phyloP scores from a whole-genome alignment of 1,140 invertebrate genomes.

The Penaeus indicus region DNA sequence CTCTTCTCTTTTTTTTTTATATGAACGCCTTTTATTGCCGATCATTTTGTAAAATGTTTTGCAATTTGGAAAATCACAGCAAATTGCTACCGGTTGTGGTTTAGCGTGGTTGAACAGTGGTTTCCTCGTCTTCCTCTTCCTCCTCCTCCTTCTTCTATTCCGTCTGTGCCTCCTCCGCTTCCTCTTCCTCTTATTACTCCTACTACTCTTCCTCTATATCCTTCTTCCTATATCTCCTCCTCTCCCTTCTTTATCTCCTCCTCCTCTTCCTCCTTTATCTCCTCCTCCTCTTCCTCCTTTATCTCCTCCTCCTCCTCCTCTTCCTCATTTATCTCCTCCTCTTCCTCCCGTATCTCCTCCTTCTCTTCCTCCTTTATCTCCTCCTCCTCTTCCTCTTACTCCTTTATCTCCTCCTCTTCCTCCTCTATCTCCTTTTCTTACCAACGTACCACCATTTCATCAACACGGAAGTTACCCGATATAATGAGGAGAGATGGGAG shows the following conservation, averaged over 20 bases:
- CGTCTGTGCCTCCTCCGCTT: no score
- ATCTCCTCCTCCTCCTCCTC: neutral
- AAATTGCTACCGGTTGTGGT: no score
- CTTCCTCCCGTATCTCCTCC: neutral
- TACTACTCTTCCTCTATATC: neutral
- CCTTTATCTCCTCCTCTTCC: neutral
- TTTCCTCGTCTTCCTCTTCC: no score
- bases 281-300: neutral
- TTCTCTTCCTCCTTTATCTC: neutral
- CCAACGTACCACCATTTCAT: no score
- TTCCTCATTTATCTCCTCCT: neutral
- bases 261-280: neutral
- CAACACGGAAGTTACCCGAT: no score
- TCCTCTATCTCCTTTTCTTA: neutral
- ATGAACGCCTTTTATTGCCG: no score
- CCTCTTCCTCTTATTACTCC: no score
- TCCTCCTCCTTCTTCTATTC: no score
- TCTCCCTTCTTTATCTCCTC: neutral
- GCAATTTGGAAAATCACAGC: no score
- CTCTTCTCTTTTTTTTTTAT: no score
- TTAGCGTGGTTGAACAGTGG: no score
- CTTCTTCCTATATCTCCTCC: neutral
- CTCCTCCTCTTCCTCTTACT: neutral
- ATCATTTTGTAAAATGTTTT: no score
- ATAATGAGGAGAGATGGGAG: neutral